A percentile compares a stretch with the other conserved stretches of the same genome.
phyloP scores from a whole-genome alignment of 2,113 vertebrate genomes.

The Penelope pileata region DNA sequence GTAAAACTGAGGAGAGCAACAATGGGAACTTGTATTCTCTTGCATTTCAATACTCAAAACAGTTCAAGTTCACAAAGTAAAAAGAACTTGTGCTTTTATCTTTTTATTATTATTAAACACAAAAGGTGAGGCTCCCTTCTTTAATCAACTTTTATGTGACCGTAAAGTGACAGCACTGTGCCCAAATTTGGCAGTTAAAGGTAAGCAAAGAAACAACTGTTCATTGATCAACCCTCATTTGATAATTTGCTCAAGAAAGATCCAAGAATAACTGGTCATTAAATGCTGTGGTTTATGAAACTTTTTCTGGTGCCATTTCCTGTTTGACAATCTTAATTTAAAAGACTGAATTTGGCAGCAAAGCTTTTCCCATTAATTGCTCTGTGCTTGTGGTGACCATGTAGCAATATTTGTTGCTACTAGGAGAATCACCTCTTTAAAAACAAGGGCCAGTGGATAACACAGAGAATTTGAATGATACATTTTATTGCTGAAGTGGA shows the following conservation, averaged over 20 bases:
- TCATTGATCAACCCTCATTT: neutral
- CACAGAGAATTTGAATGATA: neutral
- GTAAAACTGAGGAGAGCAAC: neutral
- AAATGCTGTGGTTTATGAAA: neutral
- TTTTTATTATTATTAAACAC: neutral
- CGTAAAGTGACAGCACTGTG: neutral
- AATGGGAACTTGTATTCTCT: neutral
- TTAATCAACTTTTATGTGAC: neutral
- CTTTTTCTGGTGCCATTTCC: neutral
- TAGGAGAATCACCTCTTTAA: neutral
- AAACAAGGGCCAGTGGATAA: neutral
- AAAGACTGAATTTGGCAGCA: neutral
- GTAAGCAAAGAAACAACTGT: conserved; percentile 17
- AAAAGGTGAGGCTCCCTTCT: neutral
- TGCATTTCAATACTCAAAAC: neutral
- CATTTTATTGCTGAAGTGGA: conserved; percentile 25
- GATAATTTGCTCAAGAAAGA: neutral
- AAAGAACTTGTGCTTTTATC: neutral
- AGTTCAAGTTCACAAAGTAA: neutral
- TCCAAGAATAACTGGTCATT: neutral
- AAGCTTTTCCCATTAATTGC: neutral
- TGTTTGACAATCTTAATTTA: conserved; percentile 27
- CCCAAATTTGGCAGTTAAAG: neutral
- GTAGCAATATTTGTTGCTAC: neutral
- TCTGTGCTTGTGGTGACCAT: neutral